Conservation (phyloP, 2,797 vertebrate species). For the Cuniculus paca region DNA sequence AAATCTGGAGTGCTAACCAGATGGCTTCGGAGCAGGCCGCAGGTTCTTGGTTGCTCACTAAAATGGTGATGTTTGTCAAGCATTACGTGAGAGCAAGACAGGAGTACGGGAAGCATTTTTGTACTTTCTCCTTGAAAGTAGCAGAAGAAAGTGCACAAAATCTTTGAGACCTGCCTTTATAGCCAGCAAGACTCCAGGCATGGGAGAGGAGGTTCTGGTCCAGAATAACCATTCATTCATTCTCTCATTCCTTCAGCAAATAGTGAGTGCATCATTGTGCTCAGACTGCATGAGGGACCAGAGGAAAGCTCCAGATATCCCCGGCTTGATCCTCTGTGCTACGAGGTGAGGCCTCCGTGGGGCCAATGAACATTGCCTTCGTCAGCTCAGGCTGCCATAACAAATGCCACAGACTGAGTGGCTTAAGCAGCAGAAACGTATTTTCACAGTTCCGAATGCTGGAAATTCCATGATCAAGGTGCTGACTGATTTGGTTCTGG, state of each 20-base stretch:
- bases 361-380: background rate
- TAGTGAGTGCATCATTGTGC: background rate
- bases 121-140: background rate
- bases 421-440: background rate
- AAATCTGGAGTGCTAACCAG: slow-evolving; percentile 61
- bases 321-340: background rate
- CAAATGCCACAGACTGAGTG: background rate
- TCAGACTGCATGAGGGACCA: background rate
- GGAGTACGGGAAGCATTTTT: background rate
- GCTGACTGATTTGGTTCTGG: background rate
- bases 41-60: slow-evolving; percentile 15
- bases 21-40: slow-evolving; percentile 47
- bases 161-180: background rate
- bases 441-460: background rate
- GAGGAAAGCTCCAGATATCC: background rate
- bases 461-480: background rate
- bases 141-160: background rate
- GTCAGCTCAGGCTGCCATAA: background rate
- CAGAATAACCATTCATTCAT: background rate
- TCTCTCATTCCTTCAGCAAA: background rate
- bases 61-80: background rate
- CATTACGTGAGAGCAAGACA: background rate
- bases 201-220: background rate
- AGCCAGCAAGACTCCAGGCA: background rate
- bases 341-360: background rate